Evolutionary conservation across 2,797 vertebrate genomes (phyloP).

Genomic region (Silurus aristotelis): DNA sequence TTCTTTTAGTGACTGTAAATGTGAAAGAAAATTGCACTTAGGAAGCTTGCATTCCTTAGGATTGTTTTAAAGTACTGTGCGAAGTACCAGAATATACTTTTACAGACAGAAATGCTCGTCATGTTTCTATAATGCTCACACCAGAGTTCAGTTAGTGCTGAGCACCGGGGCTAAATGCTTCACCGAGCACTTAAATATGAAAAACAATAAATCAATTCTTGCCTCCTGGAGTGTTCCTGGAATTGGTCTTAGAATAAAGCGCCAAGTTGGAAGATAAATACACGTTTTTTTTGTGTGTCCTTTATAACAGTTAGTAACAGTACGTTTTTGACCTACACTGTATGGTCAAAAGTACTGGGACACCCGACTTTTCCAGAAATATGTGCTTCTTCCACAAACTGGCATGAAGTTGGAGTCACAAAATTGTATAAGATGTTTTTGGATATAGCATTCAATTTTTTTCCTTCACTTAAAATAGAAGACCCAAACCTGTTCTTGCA

Average conservation of each 20-base stretch:
- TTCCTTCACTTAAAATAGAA: too few species aligned
- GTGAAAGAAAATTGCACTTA: slow-evolving; percentile 1
- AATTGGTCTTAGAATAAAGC: not conserved
- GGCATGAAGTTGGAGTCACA: too few species aligned
- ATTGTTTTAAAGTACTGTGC: not conserved
- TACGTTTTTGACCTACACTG: not conserved
- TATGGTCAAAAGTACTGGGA: too few species aligned
- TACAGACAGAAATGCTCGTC: not conserved
- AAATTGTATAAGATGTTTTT: too few species aligned
- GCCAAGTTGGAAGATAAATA: not conserved
- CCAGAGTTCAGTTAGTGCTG: too few species aligned
- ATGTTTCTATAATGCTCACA: not conserved
- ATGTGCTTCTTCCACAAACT: too few species aligned
- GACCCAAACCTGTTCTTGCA: too few species aligned
- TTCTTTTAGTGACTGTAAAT: not conserved
- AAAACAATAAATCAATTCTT: not conserved
- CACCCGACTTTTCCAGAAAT: too few species aligned
- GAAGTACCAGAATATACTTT: not conserved
- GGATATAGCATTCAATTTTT: too few species aligned
- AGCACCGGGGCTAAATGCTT: not conserved
- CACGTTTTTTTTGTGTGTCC: not conserved
- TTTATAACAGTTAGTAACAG: not conserved
- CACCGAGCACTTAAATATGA: not conserved
- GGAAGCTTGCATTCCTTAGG: not conserved
- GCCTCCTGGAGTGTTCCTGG: not conserved